Base-by-base conservation (phyloP, 2,797 vertebrate species). In the Tenualosa ilisha region DNA sequence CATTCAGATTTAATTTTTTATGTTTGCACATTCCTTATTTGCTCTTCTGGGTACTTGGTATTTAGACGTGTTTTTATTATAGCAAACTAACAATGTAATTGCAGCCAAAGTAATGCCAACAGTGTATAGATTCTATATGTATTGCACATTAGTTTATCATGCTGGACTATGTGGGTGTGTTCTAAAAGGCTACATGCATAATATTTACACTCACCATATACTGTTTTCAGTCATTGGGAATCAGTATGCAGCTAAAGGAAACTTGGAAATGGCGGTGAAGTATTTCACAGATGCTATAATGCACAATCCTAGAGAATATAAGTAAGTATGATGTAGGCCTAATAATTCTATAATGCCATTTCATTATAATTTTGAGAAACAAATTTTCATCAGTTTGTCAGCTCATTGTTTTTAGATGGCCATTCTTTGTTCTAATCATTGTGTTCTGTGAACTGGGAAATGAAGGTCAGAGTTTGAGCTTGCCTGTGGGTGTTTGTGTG, bases 251-350 rank as follows among this genome's bases (percentile, higher is more conserved):
- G 91, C 91, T 50, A 56, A 63, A 0, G 96, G 95, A 81, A 86
- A 88, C 20, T 95, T 94, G 0, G 84, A 89, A 0, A 90, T 93
- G 89, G 97, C 97, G 0, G 93, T 97, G 81, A 89, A 87, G 40
- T 95, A 90, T 81, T 97, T 97, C 88, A 98, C 96, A 0, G 90
- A 95, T 0, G 97, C 97, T 3, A 93, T 97, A 88, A 95, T 94
- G 89, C 92, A 95, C 89, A 97, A 97, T 86, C 97, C 97, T 50
- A 89, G 7, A 85, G 97, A 98, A 84, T 95, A 93, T 82, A 95
- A 93, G 96, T 96, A 86, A 91, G 94, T 37, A 4, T 15, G 13
- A 2, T 8, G 15, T 75, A 12, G 50, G 50, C 50, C 50, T 51
- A 51, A 79, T 75, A 37, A 22, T 3, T 79, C 1, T 40, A 43